Evolutionary conservation across 2,113 vertebrate genomes (phyloP), one percentile per base, ranked within the genome.

Genomic region (Neoarius graeffei): DNA sequence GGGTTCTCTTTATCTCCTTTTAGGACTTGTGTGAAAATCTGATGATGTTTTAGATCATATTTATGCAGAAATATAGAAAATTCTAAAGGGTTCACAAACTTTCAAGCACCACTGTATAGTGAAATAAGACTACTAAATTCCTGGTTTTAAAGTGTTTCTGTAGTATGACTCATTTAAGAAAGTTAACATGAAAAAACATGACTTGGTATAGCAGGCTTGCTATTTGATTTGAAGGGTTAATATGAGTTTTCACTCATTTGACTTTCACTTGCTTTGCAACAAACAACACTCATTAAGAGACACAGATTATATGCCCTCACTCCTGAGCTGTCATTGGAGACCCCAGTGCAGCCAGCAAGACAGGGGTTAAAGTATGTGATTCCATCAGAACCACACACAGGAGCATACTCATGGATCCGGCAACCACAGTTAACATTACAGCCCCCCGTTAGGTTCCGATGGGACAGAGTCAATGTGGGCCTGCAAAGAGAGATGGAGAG

Each of bases 311-410:
- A 20, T 50, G 4, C 64, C 94, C 96, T 97, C 90, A 99, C 98
- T 94, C 98, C 98, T 5, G 93, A 94, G 94, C 96, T 99, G 91
- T 98, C 95, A 86, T 98, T 99, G 90, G 96, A 95, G 87, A 97
- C 96, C 35, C 91, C 96, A 92, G 95, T 94, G 93, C 98, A 99
- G 92, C 98, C 98, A 57, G 98, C 98, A 90, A 99, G 94, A 91
- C 98, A 99, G 88, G 98, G 98, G 94, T 98, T 99, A 89, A 99
- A 99, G 94, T 99, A 99, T 0, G 98, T 99, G 91, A 99, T 99
- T 92, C 98, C 98, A 86, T 99, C 98, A 0, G 98, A 99, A 90
- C 98, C 98, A 88, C 98, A 99, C 76, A 99, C 98, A 7, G 98
- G 98, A 84, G 98, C 96, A 2, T 99, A 99, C 92, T 99, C 98